Evolutionary conservation across 2,113 vertebrate genomes (phyloP).

Genomic region (Ciconia maguari): DNA sequence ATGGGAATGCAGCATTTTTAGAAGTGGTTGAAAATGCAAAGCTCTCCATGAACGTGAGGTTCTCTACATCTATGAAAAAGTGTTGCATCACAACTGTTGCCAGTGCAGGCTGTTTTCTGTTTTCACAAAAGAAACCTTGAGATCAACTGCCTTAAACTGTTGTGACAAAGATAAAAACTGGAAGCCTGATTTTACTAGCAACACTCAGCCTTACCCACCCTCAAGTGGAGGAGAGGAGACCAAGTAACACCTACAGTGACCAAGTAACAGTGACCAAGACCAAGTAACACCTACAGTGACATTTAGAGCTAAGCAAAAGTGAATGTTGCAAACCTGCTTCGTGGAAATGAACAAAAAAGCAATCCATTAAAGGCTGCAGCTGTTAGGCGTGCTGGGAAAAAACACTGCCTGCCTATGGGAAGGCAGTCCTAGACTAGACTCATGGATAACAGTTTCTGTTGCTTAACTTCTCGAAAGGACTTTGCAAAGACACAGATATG

Average conservation of each 20-base stretch:
- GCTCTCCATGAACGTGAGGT: not conserved
- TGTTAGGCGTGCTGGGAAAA: not conserved
- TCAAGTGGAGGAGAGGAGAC: not conserved
- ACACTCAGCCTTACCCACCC: not conserved
- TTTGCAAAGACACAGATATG: not conserved
- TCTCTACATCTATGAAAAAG: not conserved
- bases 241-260: not conserved
- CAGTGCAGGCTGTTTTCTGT: not conserved
- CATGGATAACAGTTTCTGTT: not conserved
- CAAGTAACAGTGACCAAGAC: not conserved
- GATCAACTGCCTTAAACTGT: not conserved
- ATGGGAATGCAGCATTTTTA: not conserved
- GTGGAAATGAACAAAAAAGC: not conserved
- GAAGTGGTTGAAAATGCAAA: not conserved
- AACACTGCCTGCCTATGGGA: not conserved
- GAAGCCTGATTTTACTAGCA: not conserved
- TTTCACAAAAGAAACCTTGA: not conserved
- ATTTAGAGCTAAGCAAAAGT: not conserved
- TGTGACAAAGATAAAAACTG: not conserved
- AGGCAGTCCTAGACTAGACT: not conserved
- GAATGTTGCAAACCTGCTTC: not conserved
- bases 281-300: not conserved
- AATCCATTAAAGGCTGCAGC: not conserved
- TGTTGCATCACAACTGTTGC: not conserved
- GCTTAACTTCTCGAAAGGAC: not conserved